Evolutionary conservation across 2,888 invertebrate genomes (phyloP).

Genomic region (Petrolisthes cinctipes): DNA sequence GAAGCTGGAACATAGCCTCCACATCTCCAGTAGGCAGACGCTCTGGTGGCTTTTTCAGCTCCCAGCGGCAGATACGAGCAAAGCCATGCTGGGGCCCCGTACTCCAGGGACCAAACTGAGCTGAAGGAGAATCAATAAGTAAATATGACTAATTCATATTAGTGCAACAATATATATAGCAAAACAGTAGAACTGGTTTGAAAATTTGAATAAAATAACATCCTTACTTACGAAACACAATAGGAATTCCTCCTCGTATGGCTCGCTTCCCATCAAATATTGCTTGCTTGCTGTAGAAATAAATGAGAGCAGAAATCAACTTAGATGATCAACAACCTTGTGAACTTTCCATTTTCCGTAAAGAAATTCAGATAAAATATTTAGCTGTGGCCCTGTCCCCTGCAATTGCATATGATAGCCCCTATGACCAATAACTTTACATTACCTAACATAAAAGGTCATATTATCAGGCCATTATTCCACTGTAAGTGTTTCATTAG

Average conservation of each 20-base stretch:
- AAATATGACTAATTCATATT: background rate
- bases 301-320: slow-evolving; percentile 22
- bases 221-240: slow-evolving; percentile 92
- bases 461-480: no score
- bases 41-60: slow-evolving; percentile 88
- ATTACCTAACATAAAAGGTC: no score
- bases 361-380: no score
- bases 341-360: no score
- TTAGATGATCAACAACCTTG: no score
- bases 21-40: slow-evolving; percentile 84
- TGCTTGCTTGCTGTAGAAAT: slow-evolving; percentile 86
- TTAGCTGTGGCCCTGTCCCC: no score
- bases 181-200: no score
- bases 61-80: slow-evolving; percentile 92
- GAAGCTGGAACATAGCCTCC: slow-evolving; percentile 90
- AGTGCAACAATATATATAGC: background rate
- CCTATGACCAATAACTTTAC: no score
- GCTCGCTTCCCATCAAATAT: slow-evolving; percentile 96
- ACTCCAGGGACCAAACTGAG: slow-evolving; percentile 95
- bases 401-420: no score
- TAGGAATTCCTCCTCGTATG: slow-evolving; percentile 95
- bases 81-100: slow-evolving; percentile 94
- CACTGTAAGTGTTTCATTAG: no score
- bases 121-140: slow-evolving; percentile 73
- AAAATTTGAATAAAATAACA: no score